Conservation (phyloP, 1,140 invertebrate species). For the Coelopa frigida region DNA sequence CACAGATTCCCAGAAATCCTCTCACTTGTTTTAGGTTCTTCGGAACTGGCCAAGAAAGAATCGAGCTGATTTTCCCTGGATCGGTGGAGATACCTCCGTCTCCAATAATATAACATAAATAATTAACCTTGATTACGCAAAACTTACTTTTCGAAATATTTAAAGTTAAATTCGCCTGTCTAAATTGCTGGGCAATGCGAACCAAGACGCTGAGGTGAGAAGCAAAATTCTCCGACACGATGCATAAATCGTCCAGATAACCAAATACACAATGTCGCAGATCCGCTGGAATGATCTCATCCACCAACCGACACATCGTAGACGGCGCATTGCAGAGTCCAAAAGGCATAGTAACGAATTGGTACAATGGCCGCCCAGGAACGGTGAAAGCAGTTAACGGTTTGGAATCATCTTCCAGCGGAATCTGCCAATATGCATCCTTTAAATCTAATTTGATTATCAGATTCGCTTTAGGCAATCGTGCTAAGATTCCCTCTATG, state of each 20-base stretch:
- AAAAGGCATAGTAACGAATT: too few relatives aligned
- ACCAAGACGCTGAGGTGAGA: constrained; percentile 1
- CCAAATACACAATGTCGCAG: constrained; percentile 17
- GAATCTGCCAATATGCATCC: too few relatives aligned
- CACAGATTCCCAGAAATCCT: constrained; percentile 20
- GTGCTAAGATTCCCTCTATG: constrained; percentile 15
- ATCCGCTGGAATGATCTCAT: constrained; percentile 9
- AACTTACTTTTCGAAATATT: constrained; percentile 9
- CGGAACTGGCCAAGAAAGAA: not conserved
- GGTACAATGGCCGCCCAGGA: not conserved
- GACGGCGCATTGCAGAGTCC: constrained; percentile 2
- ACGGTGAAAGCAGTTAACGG: constrained; percentile 46
- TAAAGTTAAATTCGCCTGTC: constrained; percentile 17
- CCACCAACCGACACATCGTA: not conserved
- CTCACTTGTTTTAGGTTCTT: constrained; percentile 1
- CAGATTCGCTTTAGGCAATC: constrained; percentile 11
- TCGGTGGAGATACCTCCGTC: constrained; percentile 5
- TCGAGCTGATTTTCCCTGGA: constrained; percentile 3
- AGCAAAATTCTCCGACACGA: constrained; percentile 7
- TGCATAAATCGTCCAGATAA: constrained; percentile 12
- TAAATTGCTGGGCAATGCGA: constrained; percentile 19
- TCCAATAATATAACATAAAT: constrained; percentile 10
- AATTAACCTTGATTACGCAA: constrained; percentile 1
- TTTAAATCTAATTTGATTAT: constrained; percentile 24
- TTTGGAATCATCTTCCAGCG: constrained; percentile 18